Evolutionary conservation across 2,113 vertebrate genomes (phyloP), one percentile per base, ranked within the genome.

Genomic region (Callocephalon fimbriatum): DNA sequence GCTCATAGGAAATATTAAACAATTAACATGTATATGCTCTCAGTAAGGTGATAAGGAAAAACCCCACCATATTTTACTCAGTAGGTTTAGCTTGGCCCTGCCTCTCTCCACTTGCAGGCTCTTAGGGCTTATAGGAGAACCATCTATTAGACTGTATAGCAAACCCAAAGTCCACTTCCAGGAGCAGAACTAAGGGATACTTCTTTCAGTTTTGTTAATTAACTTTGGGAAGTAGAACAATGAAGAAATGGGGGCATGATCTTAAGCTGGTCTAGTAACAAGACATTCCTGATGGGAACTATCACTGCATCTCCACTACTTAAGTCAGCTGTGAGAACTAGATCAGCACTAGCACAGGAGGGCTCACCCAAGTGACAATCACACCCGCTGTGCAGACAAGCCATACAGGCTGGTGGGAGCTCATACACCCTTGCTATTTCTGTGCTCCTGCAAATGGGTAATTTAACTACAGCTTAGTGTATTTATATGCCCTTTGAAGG

Each of bases 361-460:
- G 51, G 42, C 78, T 93, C 71, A 83, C 21, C 23, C 35, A 53
- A 18, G 37, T 4, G 25, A 59, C 58, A 73, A 38, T 26, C 58
- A n/a, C 58, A 67, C 25, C 42, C 70, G 18, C 17, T 54, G 29
- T 4, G 35, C 62, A 86, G 47, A 68, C 37, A 53, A 29, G 37
- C 40, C 53, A 35, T 1, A 21, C 0, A 38, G 40, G n/a, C 18
- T 71, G 0, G 0, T 10, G 32, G 48, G 16, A 92, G 15, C 37
- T 70, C 56, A 17, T 2, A 35, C 0, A 61, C 8, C 11, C 40
- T 59, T 47, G 45, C 63, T 56, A n/a, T 12, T 58, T 67, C 75
- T 86, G 59, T 42, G 44, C 44, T 63, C 42, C 31, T 53, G 32
- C 31, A 77, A 90, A 79, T 0, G 12, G 18, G 2, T 23, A 15